phyloP scores from a whole-genome alignment of 2,888 invertebrate species.

The Eupithecia abbreviata region DNA sequence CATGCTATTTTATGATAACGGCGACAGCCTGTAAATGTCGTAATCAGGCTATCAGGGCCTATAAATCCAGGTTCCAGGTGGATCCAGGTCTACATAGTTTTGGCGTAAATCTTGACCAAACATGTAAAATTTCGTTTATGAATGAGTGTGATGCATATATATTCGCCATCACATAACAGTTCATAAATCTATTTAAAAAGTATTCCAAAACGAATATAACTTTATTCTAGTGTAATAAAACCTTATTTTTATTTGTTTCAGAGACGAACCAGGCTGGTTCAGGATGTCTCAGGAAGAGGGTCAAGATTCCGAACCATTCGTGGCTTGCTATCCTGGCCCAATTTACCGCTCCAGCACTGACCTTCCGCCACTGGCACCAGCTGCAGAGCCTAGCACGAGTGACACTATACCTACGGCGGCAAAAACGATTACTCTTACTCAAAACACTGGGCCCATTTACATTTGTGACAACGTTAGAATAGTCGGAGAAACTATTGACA shows the following conservation, averaged over 20 bases:
- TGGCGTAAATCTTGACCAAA: neutral
- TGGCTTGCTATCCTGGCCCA: conserved; percentile 4
- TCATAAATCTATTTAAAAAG: neutral
- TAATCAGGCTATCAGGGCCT: too few species aligned
- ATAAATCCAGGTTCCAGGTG: neutral
- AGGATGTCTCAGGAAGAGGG: neutral
- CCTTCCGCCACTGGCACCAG: neutral
- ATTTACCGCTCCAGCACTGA: neutral
- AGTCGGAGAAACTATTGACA: neutral
- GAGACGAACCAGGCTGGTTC: neutral
- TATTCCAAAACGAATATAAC: neutral
- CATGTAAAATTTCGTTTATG: neutral
- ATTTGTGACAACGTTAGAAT: conserved; percentile 4
- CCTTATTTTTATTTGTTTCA: neutral
- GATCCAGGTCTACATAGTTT: neutral
- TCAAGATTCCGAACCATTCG: neutral
- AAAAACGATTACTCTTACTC: neutral
- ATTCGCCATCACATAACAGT: too few species aligned
- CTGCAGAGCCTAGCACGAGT: neutral
- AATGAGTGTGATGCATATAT: too few species aligned
- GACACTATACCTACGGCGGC: neutral
- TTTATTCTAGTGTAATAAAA: neutral
- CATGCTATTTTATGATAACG: too few species aligned
- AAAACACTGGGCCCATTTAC: neutral
- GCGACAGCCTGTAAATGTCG: too few species aligned